A percentile compares a stretch with the other conserved stretches of the same genome.
Conservation (phyloP, 2,888 invertebrate species). For the Drosophila neotestacea region DNA sequence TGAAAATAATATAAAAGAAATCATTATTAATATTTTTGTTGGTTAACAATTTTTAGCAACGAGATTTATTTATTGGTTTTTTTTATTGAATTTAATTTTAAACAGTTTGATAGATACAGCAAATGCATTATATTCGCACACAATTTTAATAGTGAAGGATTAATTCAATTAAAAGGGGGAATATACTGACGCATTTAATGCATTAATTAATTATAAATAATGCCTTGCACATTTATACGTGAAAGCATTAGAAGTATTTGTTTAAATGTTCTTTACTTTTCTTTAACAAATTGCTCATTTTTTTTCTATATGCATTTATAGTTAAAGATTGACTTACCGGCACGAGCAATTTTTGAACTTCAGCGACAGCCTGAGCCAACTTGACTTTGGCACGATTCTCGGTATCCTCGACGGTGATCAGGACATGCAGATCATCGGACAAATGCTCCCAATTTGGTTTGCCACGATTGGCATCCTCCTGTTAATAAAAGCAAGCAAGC, state of each 20-base stretch:
- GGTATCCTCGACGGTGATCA: conserved; percentile 99
- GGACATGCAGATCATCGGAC: conserved; percentile 98
- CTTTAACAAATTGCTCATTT: neutral
- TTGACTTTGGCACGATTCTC: conserved; percentile 98
- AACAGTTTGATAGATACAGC: conserved; percentile 50
- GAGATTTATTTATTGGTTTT: conserved; percentile 42
- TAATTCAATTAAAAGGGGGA: conserved; percentile 20
- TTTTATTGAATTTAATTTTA: conserved; percentile 45
- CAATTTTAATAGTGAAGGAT: conserved; percentile 39
- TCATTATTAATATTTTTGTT: conserved; percentile 64
- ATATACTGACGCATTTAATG: conserved; percentile 15
- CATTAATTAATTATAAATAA: conserved; percentile 4
- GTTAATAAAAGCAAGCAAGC: conserved; percentile 51
- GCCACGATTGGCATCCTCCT: conserved; percentile 99
- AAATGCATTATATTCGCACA: conserved; percentile 40
- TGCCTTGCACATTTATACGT: conserved; percentile 17
- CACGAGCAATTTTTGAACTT: conserved; percentile 98
- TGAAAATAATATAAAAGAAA: conserved; percentile 65
- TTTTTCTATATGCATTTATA: neutral
- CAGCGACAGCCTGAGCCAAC: conserved; percentile 97
- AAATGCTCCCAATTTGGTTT: conserved; percentile 99
- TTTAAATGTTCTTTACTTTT: neutral
- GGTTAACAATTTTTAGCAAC: conserved; percentile 70
- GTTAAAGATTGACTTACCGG: conserved; percentile 90
- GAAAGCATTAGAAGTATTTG: conserved; percentile 26